phyloP scores from a whole-genome alignment of 2,797 vertebrate species.

The Muscicapa striata region DNA sequence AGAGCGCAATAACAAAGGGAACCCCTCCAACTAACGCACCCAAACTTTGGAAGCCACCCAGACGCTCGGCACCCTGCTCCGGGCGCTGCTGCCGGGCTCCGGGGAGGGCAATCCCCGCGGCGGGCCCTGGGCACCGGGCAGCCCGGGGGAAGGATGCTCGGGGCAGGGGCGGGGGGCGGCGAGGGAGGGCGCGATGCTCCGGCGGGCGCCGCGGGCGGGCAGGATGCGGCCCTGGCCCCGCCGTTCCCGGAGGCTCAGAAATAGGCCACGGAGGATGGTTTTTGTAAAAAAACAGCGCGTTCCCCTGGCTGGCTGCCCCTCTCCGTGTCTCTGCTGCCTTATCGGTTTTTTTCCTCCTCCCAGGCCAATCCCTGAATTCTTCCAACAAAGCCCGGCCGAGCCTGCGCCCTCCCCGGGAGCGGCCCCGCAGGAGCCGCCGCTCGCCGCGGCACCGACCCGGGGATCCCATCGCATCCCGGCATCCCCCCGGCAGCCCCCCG shows the following conservation, averaged over 20 bases:
- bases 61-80: not conserved
- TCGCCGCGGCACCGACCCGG: not conserved
- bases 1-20: not conserved
- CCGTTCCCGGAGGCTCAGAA: not conserved
- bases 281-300: not conserved
- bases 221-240: not conserved
- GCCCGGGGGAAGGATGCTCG: not conserved
- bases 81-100: not conserved
- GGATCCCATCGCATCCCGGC: not conserved
- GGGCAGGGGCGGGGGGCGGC: not conserved
- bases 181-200: not conserved
- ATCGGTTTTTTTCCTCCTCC: not conserved
- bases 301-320: not conserved
- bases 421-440: not conserved
- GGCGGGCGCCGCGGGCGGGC: not conserved
- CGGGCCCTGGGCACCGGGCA: not conserved
- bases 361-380: not conserved
- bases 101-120: not conserved
- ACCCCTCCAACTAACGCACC: not conserved
- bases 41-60: conserved; percentile 9
- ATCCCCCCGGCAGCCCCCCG: not conserved
- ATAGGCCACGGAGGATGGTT: not conserved
- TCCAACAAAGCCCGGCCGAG: not conserved
- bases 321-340: not conserved
- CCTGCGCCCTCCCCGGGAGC: not conserved